phyloP scores from a whole-genome alignment of 2,113 vertebrate species.

The Chloroceryle aenea region DNA sequence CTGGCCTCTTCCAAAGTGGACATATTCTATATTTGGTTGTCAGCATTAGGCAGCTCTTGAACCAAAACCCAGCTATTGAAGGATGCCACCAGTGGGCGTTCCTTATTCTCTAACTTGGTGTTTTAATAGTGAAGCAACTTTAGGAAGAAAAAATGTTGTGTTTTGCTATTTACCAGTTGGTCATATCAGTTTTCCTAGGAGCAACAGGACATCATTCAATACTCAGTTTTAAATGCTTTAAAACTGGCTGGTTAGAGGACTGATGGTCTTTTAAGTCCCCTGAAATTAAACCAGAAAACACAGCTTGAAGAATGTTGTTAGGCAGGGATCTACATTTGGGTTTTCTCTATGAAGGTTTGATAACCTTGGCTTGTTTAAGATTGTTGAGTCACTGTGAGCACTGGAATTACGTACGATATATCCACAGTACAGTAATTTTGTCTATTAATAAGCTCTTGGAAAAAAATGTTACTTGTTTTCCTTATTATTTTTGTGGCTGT shows the following conservation, averaged over 20 bases:
- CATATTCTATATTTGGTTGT: neutral
- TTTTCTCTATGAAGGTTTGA: neutral
- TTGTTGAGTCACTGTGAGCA: neutral
- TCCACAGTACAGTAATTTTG: neutral
- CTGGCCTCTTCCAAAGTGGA: neutral
- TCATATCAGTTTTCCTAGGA: neutral
- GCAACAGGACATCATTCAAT: neutral
- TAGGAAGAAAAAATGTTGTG: neutral
- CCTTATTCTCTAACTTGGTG: neutral
- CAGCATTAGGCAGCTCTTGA: neutral
- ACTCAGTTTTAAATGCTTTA: neutral
- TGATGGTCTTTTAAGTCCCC: neutral
- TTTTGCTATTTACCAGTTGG: neutral
- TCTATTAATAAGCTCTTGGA: too few relatives aligned
- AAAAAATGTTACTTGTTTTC: neutral
- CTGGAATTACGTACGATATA: neutral
- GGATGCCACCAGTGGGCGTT: neutral
- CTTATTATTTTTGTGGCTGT: neutral
- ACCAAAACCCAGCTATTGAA: neutral
- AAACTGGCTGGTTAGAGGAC: neutral
- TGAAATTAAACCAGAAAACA: neutral
- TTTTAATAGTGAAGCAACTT: neutral
- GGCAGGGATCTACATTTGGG: neutral
- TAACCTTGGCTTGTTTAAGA: neutral
- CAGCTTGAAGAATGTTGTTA: neutral